These are phyloP conservation scores for Mnemiopsis leidyi DNA, from an alignment of 37 sponge, comb jelly and placozoan species.

Conservation along the genomic window DNA sequence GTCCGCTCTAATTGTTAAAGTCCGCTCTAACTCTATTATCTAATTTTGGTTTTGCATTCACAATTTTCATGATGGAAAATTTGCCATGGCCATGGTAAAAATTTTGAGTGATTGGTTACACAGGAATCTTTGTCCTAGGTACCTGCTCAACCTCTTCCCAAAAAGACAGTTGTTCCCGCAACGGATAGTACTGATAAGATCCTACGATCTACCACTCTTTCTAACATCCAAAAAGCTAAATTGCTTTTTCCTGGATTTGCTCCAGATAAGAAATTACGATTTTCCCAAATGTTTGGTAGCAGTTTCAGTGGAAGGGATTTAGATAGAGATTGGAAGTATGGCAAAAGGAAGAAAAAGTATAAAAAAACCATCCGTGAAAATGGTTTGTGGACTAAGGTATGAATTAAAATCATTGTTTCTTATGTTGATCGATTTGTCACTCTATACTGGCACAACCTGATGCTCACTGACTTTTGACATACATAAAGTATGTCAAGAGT, in stretches of 20 bases:
- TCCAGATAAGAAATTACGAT: constrained; percentile 31
- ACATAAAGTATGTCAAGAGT: no score
- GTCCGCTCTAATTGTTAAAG: no score
- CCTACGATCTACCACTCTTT: background rate
- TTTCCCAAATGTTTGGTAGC: constrained; percentile 22
- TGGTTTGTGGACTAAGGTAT: constrained; percentile 37
- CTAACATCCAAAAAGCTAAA: constrained; percentile 48
- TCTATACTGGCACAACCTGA: no score
- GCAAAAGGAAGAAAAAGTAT: constrained; percentile 49
- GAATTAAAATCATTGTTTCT: background rate
- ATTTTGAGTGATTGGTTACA: no score
- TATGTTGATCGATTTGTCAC: no score
- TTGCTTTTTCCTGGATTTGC: constrained; percentile 55
- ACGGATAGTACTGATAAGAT: background rate
- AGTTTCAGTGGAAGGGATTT: constrained; percentile 22
- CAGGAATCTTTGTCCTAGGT: background rate
- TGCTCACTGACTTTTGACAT: no score
- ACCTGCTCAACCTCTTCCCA: background rate
- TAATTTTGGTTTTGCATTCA: no score
- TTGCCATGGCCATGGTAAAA: no score
- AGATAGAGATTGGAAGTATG: constrained; percentile 58
- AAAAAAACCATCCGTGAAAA: background rate
- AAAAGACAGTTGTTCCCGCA: background rate
- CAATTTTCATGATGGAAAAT: no score
- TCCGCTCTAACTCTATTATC: no score